Conservation (phyloP, 2,113 vertebrate species). For the Micromys minutus region DNA sequence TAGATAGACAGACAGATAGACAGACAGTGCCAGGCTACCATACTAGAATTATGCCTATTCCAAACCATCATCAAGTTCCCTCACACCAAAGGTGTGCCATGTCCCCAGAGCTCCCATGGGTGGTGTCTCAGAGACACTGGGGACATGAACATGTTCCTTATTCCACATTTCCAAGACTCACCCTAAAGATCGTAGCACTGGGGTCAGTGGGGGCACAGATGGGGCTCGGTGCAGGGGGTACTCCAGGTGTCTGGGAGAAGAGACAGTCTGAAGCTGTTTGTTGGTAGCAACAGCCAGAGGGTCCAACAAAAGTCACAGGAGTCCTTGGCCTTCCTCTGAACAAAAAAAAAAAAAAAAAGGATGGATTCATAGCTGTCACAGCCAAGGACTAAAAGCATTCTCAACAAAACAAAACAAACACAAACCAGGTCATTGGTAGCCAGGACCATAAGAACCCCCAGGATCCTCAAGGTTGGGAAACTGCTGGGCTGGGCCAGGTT, state of each 20-base stretch:
- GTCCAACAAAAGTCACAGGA: not conserved
- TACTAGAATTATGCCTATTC: not conserved
- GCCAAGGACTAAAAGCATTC: accelerated
- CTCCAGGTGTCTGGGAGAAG: accelerated
- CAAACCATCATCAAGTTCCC: not conserved
- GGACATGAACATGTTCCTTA: accelerated
- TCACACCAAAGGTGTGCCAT: accelerated
- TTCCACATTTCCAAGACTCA: not conserved
- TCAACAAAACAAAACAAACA: not conserved
- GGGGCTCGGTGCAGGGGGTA: accelerated
- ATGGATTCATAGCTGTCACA: accelerated
- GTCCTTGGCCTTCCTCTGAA: not conserved
- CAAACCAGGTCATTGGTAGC: accelerated
- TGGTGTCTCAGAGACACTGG: not conserved
- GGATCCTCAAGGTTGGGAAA: too few relatives aligned
- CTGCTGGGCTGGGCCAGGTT: not conserved
- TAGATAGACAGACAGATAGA: not conserved
- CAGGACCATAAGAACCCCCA: too few relatives aligned
- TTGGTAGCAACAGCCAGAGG: not conserved
- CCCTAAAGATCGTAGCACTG: not conserved
- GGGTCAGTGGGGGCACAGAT: accelerated
- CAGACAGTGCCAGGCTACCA: accelerated
- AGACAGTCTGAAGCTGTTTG: not conserved
- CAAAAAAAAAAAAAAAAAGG: not conserved
- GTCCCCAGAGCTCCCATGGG: not conserved